Percentiles rank a stretch among this genome's conserved stretches.
These are phyloP conservation scores for Gallirallus australis DNA, from an alignment of 2,797 vertebrate genomes.

Conservation along the genomic window DNA sequence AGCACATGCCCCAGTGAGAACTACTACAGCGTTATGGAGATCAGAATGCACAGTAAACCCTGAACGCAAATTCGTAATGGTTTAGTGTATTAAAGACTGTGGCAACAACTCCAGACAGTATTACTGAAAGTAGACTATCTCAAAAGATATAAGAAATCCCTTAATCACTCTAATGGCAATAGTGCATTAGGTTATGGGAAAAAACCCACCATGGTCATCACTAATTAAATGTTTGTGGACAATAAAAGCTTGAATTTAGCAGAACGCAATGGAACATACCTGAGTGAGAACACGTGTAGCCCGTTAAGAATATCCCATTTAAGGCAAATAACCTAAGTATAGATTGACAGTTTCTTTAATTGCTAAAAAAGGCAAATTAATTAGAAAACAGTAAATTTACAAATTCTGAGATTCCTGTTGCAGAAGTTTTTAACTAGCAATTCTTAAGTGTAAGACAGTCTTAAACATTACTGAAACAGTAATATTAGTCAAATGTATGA, in stretches of 20 bases:
- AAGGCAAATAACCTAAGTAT: background rate
- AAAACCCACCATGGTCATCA: background rate
- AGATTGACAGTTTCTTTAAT: background rate
- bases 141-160: background rate
- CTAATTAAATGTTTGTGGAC: background rate
- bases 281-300: background rate
- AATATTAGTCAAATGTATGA: background rate
- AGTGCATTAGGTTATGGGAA: background rate
- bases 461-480: background rate
- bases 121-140: too few relatives aligned
- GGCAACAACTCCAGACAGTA: background rate
- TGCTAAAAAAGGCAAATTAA: background rate
- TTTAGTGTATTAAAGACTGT: background rate
- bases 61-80: background rate
- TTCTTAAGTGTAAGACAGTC: background rate
- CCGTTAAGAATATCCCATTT: background rate
- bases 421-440: background rate
- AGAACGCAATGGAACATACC: background rate
- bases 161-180: background rate
- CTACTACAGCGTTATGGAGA: rapidly evolving
- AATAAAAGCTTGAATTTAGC: background rate
- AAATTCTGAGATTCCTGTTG: background rate
- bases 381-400: background rate
- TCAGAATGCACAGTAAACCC: background rate
- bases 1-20: background rate